A percentile compares a stretch with the other conserved stretches of the same genome.
Conservation (phyloP, 2,113 vertebrate genomes). For the Neoarius graeffei region DNA sequence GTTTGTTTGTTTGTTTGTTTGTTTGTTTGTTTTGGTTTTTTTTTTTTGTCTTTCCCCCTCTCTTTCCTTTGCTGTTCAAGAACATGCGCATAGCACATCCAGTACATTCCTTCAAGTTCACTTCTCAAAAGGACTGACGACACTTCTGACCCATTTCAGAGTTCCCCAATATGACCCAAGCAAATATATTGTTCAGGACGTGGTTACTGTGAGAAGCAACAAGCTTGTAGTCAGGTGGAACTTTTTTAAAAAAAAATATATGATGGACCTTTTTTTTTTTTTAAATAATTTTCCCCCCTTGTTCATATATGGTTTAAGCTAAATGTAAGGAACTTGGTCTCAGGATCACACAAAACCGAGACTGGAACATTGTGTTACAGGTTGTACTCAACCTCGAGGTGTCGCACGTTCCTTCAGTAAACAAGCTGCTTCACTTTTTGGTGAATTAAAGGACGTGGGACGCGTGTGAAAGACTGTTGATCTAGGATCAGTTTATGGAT, state of each 20-base stretch:
- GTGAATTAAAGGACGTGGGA: neutral
- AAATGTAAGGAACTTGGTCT: neutral
- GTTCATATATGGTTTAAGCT: neutral
- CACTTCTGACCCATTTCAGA: neutral
- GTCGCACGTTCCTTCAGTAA: neutral
- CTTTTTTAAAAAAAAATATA: too few species aligned
- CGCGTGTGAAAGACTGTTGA: neutral
- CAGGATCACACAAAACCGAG: too few species aligned
- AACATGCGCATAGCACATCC: neutral
- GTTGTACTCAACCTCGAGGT: neutral
- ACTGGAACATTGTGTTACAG: neutral
- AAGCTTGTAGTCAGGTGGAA: neutral
- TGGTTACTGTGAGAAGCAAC: neutral
- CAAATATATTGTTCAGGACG: neutral
- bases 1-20: too few species aligned
- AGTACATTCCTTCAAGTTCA: slow-evolving; percentile 29
- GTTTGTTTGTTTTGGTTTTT: too few species aligned
- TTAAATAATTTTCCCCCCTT: too few species aligned
- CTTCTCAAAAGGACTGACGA: neutral
- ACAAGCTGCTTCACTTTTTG: neutral
- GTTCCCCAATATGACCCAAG: neutral
- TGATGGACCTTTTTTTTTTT: neutral
- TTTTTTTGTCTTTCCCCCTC: too few species aligned
- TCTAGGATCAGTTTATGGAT: neutral
- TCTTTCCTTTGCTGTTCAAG: neutral